Evolutionary conservation across 64 coral and sea anemone genomes (phyloP).

Genomic region (Montipora efflorescens): DNA sequence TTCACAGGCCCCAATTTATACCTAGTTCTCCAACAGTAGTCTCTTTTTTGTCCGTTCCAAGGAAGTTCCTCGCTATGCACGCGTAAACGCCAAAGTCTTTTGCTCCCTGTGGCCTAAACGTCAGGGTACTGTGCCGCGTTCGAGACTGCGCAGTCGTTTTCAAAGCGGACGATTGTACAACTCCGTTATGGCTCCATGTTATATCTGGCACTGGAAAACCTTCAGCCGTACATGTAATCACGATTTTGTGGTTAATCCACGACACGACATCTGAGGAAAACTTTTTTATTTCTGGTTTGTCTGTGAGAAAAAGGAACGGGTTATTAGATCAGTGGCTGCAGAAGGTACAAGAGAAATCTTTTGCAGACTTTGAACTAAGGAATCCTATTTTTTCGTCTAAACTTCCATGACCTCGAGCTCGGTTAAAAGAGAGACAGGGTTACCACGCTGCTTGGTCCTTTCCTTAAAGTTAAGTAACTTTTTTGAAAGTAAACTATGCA

Average conservation of each 20-base stretch:
- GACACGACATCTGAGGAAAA: not conserved
- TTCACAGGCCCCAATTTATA: not conserved
- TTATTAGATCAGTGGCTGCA: not conserved
- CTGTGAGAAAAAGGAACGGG: not conserved
- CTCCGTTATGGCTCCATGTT: not conserved
- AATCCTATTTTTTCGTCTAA: too few species aligned
- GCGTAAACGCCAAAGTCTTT: not conserved
- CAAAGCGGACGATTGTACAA: not conserved
- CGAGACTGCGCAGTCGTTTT: not conserved
- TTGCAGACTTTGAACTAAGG: too few species aligned
- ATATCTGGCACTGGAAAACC: conserved; percentile 3
- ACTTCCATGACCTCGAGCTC: too few species aligned
- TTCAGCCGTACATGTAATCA: not conserved
- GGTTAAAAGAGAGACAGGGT: too few species aligned
- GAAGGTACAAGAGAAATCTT: too few species aligned
- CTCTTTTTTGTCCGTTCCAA: not conserved
- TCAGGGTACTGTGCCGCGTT: not conserved
- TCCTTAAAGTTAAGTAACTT: too few species aligned
- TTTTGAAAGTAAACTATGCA: too few species aligned
- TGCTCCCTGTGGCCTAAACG: not conserved
- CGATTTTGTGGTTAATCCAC: conserved; percentile 3
- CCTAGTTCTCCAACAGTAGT: conserved; percentile 16
- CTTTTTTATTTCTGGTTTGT: conserved; percentile 9
- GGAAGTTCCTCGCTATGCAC: conserved; percentile 12
- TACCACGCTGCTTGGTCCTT: too few species aligned